These are phyloP conservation scores for Xanthia icteritia DNA, from an alignment of 2,888 invertebrate genomes.

Conservation along the genomic window DNA sequence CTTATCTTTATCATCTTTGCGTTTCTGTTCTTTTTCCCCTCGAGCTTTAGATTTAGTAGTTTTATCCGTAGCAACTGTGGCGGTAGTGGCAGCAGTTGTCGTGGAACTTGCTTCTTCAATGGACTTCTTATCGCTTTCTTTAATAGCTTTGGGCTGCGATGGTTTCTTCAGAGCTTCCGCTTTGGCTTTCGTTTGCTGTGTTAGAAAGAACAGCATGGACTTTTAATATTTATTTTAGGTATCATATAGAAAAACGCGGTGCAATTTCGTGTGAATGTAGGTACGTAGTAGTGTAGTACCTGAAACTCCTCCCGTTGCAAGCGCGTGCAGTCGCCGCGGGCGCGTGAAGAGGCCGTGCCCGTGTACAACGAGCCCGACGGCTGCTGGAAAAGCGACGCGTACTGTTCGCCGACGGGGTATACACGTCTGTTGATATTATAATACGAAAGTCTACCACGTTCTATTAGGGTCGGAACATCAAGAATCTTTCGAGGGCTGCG, in stretches of 20 bases:
- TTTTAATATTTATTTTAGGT: slow-evolving; percentile 14
- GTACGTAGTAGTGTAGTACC: slow-evolving; percentile 73
- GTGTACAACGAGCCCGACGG: slow-evolving; percentile 93
- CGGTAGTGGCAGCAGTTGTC: slow-evolving; percentile 58
- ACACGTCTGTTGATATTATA: slow-evolving; percentile 84
- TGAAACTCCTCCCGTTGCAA: slow-evolving; percentile 93
- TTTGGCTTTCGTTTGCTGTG: slow-evolving; percentile 89
- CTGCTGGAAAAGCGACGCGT: slow-evolving; percentile 93
- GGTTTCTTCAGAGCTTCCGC: slow-evolving; percentile 90
- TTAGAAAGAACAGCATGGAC: slow-evolving; percentile 6
- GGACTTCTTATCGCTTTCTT: slow-evolving; percentile 80
- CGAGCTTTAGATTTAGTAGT: slow-evolving; percentile 66
- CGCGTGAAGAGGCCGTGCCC: slow-evolving; percentile 93
- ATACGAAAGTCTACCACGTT: slow-evolving; percentile 20
- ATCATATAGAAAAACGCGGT: background rate
- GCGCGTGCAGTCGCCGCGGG: slow-evolving; percentile 93
- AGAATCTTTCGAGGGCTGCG: background rate
- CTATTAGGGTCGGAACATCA: background rate
- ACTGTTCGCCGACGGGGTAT: slow-evolving; percentile 93
- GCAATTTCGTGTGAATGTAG: background rate
- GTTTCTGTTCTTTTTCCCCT: slow-evolving; percentile 39
- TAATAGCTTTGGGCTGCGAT: slow-evolving; percentile 79
- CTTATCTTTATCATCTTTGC: slow-evolving; percentile 44
- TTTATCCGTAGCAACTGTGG: slow-evolving; percentile 75
- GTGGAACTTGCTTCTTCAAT: slow-evolving; percentile 74